Conservation (phyloP, 1,140 invertebrate species). For the Drosophila rufa region DNA sequence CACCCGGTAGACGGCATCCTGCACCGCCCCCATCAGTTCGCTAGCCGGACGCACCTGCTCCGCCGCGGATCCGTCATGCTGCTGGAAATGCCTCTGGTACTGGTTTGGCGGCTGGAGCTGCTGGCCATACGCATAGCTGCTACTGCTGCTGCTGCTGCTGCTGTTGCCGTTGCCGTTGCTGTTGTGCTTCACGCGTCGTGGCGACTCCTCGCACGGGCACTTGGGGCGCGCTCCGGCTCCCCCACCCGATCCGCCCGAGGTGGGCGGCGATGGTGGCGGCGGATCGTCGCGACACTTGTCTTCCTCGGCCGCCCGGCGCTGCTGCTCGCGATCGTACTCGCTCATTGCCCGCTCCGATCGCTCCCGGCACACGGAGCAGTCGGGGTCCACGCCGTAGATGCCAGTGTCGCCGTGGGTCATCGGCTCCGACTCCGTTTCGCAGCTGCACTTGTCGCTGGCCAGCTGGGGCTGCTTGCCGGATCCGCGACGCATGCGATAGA, state of each 20-base stretch:
- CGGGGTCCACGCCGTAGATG: conserved; percentile 30
- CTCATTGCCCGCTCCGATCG: conserved; percentile 47
- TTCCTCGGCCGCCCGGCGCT: conserved; percentile 20
- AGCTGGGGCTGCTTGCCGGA: conserved; percentile 18
- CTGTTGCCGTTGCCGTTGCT: neutral
- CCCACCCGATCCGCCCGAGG: neutral
- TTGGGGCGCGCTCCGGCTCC: conserved; percentile 27
- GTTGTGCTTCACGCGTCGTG: conserved; percentile 23
- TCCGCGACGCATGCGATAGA: conserved; percentile 59
- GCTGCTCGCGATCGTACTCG: conserved; percentile 49
- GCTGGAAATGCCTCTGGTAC: neutral
- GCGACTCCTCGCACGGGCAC: conserved; percentile 62
- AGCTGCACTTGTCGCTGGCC: conserved; percentile 37
- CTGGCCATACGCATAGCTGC: neutral
- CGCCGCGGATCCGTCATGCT: neutral
- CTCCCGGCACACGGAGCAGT: conserved; percentile 53
- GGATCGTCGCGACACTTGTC: conserved; percentile 26
- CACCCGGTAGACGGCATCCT: conserved; percentile 53
- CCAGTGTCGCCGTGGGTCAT: conserved; percentile 21
- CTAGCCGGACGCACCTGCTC: conserved; percentile 46
- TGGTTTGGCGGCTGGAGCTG: neutral
- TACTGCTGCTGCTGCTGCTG: neutral
- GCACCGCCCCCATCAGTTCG: conserved; percentile 41
- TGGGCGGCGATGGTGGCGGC: conserved; percentile 34
- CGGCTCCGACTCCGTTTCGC: conserved; percentile 2